phyloP scores from a whole-genome alignment of 2,113 vertebrate species.

The Brachyhypopomus occidentalis region DNA sequence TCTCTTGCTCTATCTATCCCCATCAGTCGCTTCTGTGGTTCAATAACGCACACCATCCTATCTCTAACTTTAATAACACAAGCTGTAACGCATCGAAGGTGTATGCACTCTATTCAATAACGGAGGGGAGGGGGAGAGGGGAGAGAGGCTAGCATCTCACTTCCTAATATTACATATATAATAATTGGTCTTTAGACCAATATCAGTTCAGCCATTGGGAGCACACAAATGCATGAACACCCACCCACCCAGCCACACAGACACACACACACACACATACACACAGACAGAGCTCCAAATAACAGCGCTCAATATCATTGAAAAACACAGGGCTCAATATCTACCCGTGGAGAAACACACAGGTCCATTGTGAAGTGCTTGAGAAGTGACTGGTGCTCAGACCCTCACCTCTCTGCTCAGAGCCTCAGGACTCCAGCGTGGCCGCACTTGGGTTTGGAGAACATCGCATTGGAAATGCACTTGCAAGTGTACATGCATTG shows the following conservation, averaged over 20 bases:
- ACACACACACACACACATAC: constrained; percentile 15
- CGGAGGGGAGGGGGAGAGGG: not conserved
- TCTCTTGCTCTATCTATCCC: constrained; percentile 18
- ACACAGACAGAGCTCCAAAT: constrained; percentile 35
- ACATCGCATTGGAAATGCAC: constrained; percentile 14
- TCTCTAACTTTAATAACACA: constrained; percentile 48
- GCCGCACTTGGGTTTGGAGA: not conserved
- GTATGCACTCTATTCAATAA: constrained; percentile 48
- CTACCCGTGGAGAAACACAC: constrained; percentile 52
- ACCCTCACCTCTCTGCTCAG: constrained; percentile 34
- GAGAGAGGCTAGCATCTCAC: not conserved
- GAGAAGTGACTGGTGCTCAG: constrained; percentile 41
- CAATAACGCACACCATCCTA: constrained; percentile 40
- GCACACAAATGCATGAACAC: constrained; percentile 15
- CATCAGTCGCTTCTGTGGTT: constrained; percentile 36
- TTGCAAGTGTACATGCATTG: constrained; percentile 2
- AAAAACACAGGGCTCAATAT: constrained; percentile 51
- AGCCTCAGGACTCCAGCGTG: not conserved
- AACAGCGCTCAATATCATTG: constrained; percentile 45
- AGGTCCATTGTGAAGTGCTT: constrained; percentile 51
- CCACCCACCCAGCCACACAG: constrained; percentile 16
- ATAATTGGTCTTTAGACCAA: constrained; percentile 21
- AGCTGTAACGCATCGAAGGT: constrained; percentile 47
- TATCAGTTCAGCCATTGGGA: constrained; percentile 8
- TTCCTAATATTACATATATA: constrained; percentile 34